Conservation (phyloP, 2,113 vertebrate species). For the Cercocebus atys region DNA sequence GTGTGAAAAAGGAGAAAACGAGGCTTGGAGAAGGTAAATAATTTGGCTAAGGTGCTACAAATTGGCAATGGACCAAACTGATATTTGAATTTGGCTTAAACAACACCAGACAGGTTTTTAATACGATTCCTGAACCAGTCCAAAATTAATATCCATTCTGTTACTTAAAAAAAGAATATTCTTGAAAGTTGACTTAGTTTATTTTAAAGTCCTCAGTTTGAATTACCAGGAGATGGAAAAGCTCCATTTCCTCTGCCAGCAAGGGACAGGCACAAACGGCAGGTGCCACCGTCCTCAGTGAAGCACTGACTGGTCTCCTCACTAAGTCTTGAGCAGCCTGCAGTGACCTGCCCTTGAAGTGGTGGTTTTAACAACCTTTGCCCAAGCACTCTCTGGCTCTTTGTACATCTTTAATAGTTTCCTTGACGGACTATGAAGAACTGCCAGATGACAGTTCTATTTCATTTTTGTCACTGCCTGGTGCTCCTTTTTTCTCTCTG, state of each 20-base stretch:
- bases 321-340: constrained; percentile 72
- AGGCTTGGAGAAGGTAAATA: background rate
- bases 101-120: background rate
- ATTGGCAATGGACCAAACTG: background rate
- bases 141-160: background rate
- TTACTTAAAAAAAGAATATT: background rate
- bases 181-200: background rate
- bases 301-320: constrained; percentile 77
- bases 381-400: constrained; percentile 82
- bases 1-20: background rate
- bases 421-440: constrained; percentile 87
- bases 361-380: constrained; percentile 86
- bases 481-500: constrained; percentile 80
- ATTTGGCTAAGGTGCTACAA: background rate
- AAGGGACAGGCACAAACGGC: background rate
- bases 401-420: constrained; percentile 87
- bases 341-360: constrained; percentile 85
- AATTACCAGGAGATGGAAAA: background rate
- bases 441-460: constrained; percentile 87
- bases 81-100: background rate
- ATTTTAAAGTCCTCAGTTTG: background rate
- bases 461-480: constrained; percentile 87
- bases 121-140: background rate
- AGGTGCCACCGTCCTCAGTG: constrained; percentile 56
- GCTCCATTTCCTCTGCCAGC: background rate